A percentile compares a stretch with the other conserved stretches of the same genome.
These are phyloP conservation scores for Leucania comma DNA, from an alignment of 2,888 invertebrate genomes.

Conservation along the genomic window DNA sequence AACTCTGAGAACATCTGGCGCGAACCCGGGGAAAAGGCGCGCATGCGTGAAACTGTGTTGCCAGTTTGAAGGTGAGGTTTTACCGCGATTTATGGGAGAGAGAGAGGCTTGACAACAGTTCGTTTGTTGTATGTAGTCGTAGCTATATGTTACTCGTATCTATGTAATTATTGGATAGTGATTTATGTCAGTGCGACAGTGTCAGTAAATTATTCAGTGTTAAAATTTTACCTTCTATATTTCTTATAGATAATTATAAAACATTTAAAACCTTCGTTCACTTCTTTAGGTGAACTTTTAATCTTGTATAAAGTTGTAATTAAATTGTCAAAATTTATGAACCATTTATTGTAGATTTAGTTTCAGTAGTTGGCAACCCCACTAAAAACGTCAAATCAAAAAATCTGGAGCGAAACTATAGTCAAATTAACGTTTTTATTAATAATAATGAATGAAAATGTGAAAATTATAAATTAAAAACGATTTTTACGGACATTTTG, in stretches of 20 bases:
- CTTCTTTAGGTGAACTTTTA: not conserved
- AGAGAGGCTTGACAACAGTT: not conserved
- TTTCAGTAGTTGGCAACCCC: constrained; percentile 69
- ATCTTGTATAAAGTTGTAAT: not conserved
- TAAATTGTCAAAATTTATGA: not conserved
- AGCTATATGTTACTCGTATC: not conserved
- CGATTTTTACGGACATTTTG: constrained; percentile 53
- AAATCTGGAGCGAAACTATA: constrained; percentile 85
- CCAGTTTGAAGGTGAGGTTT: constrained; percentile 57
- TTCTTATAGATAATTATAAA: not conserved
- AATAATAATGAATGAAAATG: constrained; percentile 86
- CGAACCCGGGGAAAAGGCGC: constrained; percentile 74
- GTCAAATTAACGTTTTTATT: constrained; percentile 74
- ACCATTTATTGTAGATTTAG: constrained; percentile 5
- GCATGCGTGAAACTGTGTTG: constrained; percentile 81
- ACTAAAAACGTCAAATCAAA: constrained; percentile 78
- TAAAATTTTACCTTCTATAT: not conserved
- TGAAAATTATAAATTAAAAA: constrained; percentile 68
- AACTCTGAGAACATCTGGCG: constrained; percentile 83
- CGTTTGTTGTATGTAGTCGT: not conserved
- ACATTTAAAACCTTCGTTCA: not conserved
- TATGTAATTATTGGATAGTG: not conserved
- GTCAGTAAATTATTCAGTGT: not conserved
- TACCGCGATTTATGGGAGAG: constrained; percentile 14
- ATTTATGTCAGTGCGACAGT: too few species aligned